These are phyloP conservation scores for Colletes gigas DNA, from an alignment of 1,140 invertebrate genomes.

Conservation along the genomic window DNA sequence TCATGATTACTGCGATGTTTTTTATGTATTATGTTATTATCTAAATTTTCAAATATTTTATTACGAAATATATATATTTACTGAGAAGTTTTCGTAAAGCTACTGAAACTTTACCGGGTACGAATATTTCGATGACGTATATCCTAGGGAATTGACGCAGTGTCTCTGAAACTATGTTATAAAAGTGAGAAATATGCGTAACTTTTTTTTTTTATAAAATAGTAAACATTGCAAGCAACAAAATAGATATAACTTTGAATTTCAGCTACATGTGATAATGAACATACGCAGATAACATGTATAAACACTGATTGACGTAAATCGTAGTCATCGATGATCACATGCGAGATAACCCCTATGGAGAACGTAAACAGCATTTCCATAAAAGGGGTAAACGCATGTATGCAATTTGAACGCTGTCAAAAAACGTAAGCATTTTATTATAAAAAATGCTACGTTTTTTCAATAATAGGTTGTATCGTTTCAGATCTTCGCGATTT, in stretches of 20 bases:
- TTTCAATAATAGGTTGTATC: neutral
- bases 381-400: conserved; percentile 11
- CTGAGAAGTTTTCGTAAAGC: conserved; percentile 2
- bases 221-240: neutral
- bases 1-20: too few relatives aligned
- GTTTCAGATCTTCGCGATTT: neutral
- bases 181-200: neutral
- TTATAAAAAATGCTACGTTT: neutral
- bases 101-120: neutral
- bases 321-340: conserved; percentile 25
- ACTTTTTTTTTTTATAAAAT: neutral
- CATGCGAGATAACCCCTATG: neutral
- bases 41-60: too few relatives aligned
- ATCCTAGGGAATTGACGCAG: conserved; percentile 17
- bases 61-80: too few relatives aligned
- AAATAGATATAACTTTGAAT: neutral
- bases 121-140: neutral
- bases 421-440: neutral
- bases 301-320: neutral
- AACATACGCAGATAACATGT: neutral
- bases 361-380: neutral
- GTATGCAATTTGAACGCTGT: conserved; percentile 2
- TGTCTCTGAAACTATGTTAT: neutral
- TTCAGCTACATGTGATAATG: neutral
- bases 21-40: too few relatives aligned